Evolutionary conservation across 2,113 vertebrate genomes (phyloP), one percentile per base, ranked within the genome.

Genomic region (Pao palembangensis): DNA sequence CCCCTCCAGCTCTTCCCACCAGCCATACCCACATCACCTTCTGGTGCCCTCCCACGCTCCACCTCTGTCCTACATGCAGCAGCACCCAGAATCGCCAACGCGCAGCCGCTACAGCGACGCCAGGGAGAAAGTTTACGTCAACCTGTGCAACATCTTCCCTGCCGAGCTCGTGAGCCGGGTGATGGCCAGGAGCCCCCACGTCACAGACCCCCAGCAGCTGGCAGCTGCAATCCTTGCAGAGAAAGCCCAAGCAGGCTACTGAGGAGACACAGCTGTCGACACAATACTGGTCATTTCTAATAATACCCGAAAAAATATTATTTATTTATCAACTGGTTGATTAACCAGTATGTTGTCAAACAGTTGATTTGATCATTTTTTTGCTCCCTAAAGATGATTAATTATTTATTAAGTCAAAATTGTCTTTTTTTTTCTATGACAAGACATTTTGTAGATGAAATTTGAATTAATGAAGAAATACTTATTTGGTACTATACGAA

Each of bases 91-190:
- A 0, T 92, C 93, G 5, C 91, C 91, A 0, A 72, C 65, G 0
- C 79, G 72, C 46, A 11, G 73, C 48, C 80, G 88, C 75, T 94
- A 93, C 42, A 91, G 85, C 5, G 94, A 95, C 78, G 85, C 64
- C 48, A 89, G 96, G 53, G 96, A 97, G 75, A 98, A 97, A 74
- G 89, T 94, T 58, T 99, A 93, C 48, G 31, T 94, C 60, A 95
- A 98, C 83, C 78, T 99, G 82, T 99, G 96, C 77, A 98, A 98
- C 93, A 98, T 98, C 88, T 99, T 99, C 65, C 97, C 97, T 4
- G 81, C 94, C 0, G 94, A 97, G 53, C 92, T 98, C 2, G 97
- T 99, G 85, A 91, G 93, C 65, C 86, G 94, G 0, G 95, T 98
- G 54, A 99, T 99, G 97, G 92, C 94, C 51, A 90, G 94, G 69